These are phyloP conservation scores for Drusus annulatus DNA, from an alignment of 1,140 invertebrate species.

Conservation along the genomic window DNA sequence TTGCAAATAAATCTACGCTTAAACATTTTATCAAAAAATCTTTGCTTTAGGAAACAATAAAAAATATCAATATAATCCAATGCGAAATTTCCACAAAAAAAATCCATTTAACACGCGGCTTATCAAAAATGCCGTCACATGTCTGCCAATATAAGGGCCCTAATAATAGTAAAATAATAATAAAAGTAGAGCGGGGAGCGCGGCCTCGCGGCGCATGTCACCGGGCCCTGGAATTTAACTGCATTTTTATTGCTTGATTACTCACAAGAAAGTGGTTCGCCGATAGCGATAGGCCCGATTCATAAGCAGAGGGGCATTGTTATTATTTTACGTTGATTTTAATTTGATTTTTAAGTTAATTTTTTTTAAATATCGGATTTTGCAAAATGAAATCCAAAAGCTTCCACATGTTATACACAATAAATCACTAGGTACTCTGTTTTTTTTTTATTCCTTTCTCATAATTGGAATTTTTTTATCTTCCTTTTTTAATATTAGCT, in stretches of 20 bases:
- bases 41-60: too few species aligned
- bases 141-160: constrained; percentile 25
- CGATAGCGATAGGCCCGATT: constrained; percentile 31
- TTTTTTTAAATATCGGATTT: too few species aligned
- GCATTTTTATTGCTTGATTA: constrained; percentile 53
- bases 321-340: background rate
- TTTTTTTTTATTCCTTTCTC: too few species aligned
- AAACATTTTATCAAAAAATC: too few species aligned
- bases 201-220: constrained; percentile 17
- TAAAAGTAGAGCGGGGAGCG: constrained; percentile 9
- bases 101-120: constrained; percentile 6
- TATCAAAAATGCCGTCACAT: constrained; percentile 30
- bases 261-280: constrained; percentile 36
- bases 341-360: background rate
- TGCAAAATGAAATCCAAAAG: too few species aligned
- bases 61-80: too few species aligned
- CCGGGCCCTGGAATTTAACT: constrained; percentile 37
- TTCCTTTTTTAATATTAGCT: too few species aligned
- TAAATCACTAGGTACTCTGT: too few species aligned
- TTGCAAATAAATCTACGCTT: too few species aligned
- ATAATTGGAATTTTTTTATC: too few species aligned
- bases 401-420: too few species aligned
- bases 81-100: too few species aligned
- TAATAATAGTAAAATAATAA: constrained; percentile 40
- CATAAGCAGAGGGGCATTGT: background rate